A percentile compares a stretch with the other conserved stretches of the same genome.
Conservation (phyloP, 1,140 invertebrate species). For the Lepidotrigona ventralis region DNA sequence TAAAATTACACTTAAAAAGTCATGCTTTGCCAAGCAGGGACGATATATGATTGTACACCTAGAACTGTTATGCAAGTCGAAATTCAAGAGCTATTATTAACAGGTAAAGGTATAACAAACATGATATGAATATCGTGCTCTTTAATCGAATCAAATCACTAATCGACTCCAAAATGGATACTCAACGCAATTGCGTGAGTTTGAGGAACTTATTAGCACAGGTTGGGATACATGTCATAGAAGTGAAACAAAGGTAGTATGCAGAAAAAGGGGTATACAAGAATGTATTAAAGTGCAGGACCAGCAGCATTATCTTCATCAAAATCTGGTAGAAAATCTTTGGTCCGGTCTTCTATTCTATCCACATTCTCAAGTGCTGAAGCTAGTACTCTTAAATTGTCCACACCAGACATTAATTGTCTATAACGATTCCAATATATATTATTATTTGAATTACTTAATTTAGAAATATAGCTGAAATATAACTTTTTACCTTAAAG, state of each 20-base stretch:
- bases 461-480: not conserved
- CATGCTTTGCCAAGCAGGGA: not conserved
- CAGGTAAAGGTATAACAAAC: constrained; percentile 63
- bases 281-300: constrained; percentile 75
- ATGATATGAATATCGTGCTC: constrained; percentile 58
- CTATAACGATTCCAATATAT: constrained; percentile 72
- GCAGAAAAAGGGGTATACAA: constrained; percentile 29
- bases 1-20: constrained; percentile 15
- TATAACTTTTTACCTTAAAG: constrained; percentile 80
- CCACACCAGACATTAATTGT: constrained; percentile 84
- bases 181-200: constrained; percentile 6
- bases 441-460: constrained; percentile 10
- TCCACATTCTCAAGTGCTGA: constrained; percentile 81
- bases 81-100: constrained; percentile 17
- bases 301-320: constrained; percentile 80
- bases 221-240: constrained; percentile 33
- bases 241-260: constrained; percentile 24
- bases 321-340: constrained; percentile 79
- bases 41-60: not conserved
- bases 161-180: constrained; percentile 38
- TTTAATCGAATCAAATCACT: constrained; percentile 37
- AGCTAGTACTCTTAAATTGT: constrained; percentile 84
- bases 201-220: constrained; percentile 48
- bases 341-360: constrained; percentile 81
- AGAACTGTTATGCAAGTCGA: constrained; percentile 8